phyloP scores from a whole-genome alignment of 2,888 invertebrate genomes.

The Amphiduros pacificus region DNA sequence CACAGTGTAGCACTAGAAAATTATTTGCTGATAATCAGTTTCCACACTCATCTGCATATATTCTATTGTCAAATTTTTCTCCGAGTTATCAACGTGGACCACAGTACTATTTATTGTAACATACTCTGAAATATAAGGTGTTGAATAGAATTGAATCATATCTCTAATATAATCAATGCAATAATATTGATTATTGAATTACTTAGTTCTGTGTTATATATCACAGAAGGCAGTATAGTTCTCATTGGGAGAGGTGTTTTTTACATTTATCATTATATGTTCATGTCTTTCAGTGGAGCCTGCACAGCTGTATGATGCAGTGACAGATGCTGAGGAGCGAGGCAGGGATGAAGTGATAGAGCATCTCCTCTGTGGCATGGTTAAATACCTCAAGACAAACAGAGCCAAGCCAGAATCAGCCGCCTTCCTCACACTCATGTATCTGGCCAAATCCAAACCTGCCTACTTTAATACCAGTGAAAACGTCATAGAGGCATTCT shows the following conservation, averaged over 20 bases:
- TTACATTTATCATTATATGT: background rate
- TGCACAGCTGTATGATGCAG: slow-evolving; percentile 74
- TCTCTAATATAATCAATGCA: too few species aligned
- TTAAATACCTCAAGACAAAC: slow-evolving; percentile 76
- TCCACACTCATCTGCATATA: too few species aligned
- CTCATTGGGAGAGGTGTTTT: background rate
- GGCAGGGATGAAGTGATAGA: slow-evolving; percentile 75
- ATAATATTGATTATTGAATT: too few species aligned
- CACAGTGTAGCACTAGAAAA: too few species aligned
- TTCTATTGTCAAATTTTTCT: too few species aligned
- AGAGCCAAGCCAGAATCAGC: slow-evolving; percentile 82
- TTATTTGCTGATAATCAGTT: too few species aligned
- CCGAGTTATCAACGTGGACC: too few species aligned
- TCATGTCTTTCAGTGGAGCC: slow-evolving; percentile 68
- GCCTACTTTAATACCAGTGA: slow-evolving; percentile 62
- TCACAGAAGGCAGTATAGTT: background rate
- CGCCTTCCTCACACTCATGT: slow-evolving; percentile 76
- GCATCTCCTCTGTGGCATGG: slow-evolving; percentile 85
- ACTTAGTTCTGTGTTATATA: too few species aligned
- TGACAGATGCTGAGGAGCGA: slow-evolving; percentile 75
- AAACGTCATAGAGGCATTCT: slow-evolving; percentile 67
- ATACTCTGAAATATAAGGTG: too few species aligned
- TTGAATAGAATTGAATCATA: too few species aligned
- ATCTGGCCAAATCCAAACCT: slow-evolving; percentile 79
- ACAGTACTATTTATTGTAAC: too few species aligned